Evolutionary conservation across 2,888 invertebrate species (phyloP), one percentile per base, ranked within the genome.

Genomic region (Timandra comae): DNA sequence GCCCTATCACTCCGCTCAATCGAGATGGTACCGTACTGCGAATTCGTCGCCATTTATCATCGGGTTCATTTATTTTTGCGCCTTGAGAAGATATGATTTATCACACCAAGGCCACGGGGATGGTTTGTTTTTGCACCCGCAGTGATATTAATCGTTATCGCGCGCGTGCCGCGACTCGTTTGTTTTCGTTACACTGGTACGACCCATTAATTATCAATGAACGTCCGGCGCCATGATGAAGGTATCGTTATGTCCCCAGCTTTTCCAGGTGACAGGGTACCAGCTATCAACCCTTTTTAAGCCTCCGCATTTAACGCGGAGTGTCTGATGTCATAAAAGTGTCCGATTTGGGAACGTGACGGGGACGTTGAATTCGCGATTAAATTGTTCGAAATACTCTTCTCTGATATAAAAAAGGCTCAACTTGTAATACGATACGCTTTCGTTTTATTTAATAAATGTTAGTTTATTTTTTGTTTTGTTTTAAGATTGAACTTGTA

Each of bases 131-230:
- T 85, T 84, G 78, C 78, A 70, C 65, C 66, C 71, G 72, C 73
- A 69, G 73, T 77, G 82, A 84, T 85, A 85, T 85, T 82, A 85
- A 85, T 85, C 82, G 84, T 77, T 74, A 81, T 78, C 78, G 77
- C 72, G 73, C 77, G 79, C 78, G 75, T 73, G 64, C 73, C 73
- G 64, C 65, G 63, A 72, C 75, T 82, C 82, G 81, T 84, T 84
- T 85, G 81, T 85, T 80, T 81, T 84, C 84, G 82, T 85, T 82
- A 81, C 69, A 64, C 60, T 80, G 80, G 75, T 81, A 72, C 65
- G 72, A 52, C 72, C 76, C 84, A 82, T 84, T 84, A 84, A 85
- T 84, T 85, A 85, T 81, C 84, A 84, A 85, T 84, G 84, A 84
- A 72, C 75, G 82, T 81, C 81, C 80, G 70, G 70, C 42, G 59